Base-by-base conservation (phyloP, 2,113 vertebrate species). In the Eleginops maclovinus region DNA sequence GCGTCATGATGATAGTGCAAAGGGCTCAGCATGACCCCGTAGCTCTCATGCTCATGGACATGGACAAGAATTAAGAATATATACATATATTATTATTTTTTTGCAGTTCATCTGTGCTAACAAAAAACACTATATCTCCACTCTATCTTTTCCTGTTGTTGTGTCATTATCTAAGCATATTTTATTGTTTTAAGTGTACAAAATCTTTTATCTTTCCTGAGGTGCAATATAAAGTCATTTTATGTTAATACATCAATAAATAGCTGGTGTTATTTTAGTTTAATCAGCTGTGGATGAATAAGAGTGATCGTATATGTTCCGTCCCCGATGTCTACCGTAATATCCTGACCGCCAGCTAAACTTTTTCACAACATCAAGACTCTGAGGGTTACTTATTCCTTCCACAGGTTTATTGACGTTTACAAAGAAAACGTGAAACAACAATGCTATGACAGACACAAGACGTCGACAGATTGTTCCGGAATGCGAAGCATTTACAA, bases 11-110 rank as follows among this genome's bases (percentile, higher is more conserved):
- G 17, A 4, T 6, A 14, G 15, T 51, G 71, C 31, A 41, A 59
- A 74, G 13, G n/a, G 3, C 10, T 55, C 63, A 68, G 28, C 21
- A 1, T 71, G 10, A 22, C 26, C 54, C 41, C 49, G 51, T 1
- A 51, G 53, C 47, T 36, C 31, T 28, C 61, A 43, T 46, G 26
- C 10, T 79, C 71, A 79, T 10, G n/a, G 21, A 40, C 19, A 5
- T 6, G 16, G n/a, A 41, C 2, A n/a, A 15, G 46, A 44, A 16
- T n/a, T n/a, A n/a, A n/a, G n/a, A n/a, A n/a, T n/a, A n/a, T n/a
- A n/a, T n/a, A n/a, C n/a, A n/a, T 26, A 14, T 22, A 21, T 64
- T 58, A 26, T 22, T 31, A 71, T 11, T 43, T 56, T 31, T 4
- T 70, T n/a, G 28, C 31, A 1, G 4, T 28, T 72, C 2, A 24